Base-by-base conservation (phyloP, 2,797 vertebrate species). In the Iguana delicatissima region DNA sequence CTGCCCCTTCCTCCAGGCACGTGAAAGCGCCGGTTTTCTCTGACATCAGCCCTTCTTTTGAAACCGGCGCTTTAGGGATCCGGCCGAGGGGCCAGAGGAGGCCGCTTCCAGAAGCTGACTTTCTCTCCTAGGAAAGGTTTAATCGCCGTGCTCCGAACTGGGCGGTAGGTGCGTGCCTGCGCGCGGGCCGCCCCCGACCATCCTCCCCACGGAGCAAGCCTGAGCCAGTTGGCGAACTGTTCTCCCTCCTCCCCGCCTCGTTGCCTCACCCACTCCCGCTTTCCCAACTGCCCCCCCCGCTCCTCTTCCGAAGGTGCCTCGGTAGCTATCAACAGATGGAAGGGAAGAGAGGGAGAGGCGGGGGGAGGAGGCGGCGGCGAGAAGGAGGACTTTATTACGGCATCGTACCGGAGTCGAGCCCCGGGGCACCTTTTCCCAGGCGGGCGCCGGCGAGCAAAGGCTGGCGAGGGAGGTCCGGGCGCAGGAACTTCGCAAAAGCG, bases 161-260 rank as follows among this genome's bases (percentile, higher is more conserved):
- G 42, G 42, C 42, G 0, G 42, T 46, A 46, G 42, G 42, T 46
- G 42, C 42, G 42, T 46, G 42, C 42, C 2, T 4, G 42, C 42
- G 2, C 42, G 4, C 42, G 0, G 2, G 2, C 42, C 4, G 2
- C 4, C 42, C 42, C 42, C 42, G 42, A 3, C 42, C 42, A 4
- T 10, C 52, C 52, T 12, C 7, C 52, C 52, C 52, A 1, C 9
- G 6, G 10, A 52, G 52, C 52, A 12, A 52, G 52, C 74, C 94
- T 76, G 85, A 95, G 92, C 93, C 94, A 92, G 94, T 93, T 93
- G 89, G 94, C 81, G 94, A 64, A 52, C 92, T 86, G 89, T 93
- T 92, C 92, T 93, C 92, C 92, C 94, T 93, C 90, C 91, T 91
- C 95, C 91, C 91, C 42, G 42, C 42, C 42, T 2, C 42, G 4